These are phyloP conservation scores for Hypsibius dujardini DNA, from an alignment of 1,140 invertebrate genomes.

Conservation along the genomic window DNA sequence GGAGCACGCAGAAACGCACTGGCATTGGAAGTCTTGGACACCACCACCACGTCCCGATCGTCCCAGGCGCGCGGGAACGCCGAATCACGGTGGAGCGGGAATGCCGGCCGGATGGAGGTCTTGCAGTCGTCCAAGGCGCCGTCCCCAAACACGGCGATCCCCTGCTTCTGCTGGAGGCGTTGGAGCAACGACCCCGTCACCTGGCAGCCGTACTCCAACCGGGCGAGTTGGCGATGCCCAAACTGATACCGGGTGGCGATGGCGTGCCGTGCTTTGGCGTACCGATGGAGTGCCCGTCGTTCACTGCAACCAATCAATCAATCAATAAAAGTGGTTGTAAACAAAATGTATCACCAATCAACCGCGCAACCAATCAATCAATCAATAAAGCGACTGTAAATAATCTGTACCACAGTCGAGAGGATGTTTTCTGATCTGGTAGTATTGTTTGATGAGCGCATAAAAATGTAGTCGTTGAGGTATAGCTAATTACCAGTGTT, in stretches of 20 bases:
- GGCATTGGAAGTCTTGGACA: neutral
- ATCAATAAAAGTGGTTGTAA: neutral
- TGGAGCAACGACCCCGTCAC: neutral
- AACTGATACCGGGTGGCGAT: neutral
- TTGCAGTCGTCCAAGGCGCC: neutral
- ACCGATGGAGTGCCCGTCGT: constrained; percentile 9
- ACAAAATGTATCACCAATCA: too few relatives aligned
- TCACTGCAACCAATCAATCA: neutral
- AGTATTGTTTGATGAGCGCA: too few relatives aligned
- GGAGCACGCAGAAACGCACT: neutral
- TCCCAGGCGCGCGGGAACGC: constrained; percentile 3
- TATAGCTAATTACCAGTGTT: too few relatives aligned
- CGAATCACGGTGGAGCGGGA: neutral
- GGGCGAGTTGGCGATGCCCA: constrained; percentile 5
- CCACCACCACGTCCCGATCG: neutral
- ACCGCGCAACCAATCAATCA: too few relatives aligned
- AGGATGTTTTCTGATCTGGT: too few relatives aligned
- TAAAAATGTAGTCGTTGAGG: too few relatives aligned
- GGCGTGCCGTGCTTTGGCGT: constrained; percentile 3
- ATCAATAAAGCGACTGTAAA: too few relatives aligned
- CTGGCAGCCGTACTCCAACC: neutral
- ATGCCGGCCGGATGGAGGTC: neutral
- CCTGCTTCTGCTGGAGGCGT: neutral
- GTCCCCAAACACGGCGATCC: neutral
- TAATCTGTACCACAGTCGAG: too few relatives aligned